Base-by-base conservation (phyloP, 2,113 vertebrate genomes). In the Pagrus major region DNA sequence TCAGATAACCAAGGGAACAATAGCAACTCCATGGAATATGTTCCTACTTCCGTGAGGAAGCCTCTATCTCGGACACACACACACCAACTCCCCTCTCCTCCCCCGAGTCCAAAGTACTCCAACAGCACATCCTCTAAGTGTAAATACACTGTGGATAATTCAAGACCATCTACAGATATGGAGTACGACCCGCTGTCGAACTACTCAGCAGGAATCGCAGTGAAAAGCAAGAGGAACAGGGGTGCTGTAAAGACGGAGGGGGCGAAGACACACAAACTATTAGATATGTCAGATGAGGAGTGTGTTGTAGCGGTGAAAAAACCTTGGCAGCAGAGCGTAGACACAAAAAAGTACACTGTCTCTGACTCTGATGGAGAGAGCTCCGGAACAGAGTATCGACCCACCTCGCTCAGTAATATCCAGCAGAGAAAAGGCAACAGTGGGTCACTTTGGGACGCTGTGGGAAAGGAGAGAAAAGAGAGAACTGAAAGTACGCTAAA, bases 111-210 rank as follows among this genome's bases (percentile, higher is more conserved):
- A 0, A 89, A 89, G 23, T 76, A 88, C 71, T 90, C 80, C 18
- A 90, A 65, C 71, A 89, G 81, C 44, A 47, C 71, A 80, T 73
- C 83, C 0, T 89, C 93, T 1, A 97, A 95, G 59, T 90, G 92
- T 78, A 99, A 99, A 86, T 99, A 99, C 0, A 97, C 96, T 4
- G 83, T 99, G 20, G 98, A 99, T 76, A 95, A 95, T 84, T 97
- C 95, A 0, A 97, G 90, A 81, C 98, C 98, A 0, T 94, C 95
- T 15, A 98, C 97, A 0, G 97, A 99, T 85, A 92, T 99, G 93
- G 98, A 99, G 68, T 99, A 99, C 0, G 98, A 99, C 72, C 98
- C 98, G 0, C 95, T 99, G 20, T 97, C 96, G 9, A 99, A 99
- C 92, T 99, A 96, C 73, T 96, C 97, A 0, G 96, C 98, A 33